phyloP scores from a whole-genome alignment of 2,888 invertebrate genomes.

The Octodonta nipae region DNA sequence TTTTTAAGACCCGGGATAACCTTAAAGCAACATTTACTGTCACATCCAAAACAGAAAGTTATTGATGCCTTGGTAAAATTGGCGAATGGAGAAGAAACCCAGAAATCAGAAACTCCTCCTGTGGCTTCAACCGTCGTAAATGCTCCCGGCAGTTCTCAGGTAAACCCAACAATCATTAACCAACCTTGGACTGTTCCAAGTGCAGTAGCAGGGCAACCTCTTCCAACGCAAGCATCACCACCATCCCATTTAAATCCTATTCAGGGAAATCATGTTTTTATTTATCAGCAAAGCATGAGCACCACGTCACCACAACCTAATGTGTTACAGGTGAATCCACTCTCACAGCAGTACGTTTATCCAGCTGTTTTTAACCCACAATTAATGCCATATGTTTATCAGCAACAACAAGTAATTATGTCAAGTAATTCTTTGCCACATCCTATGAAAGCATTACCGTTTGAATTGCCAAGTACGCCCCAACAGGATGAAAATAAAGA shows the following conservation, averaged over 20 bases:
- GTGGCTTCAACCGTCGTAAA: neutral
- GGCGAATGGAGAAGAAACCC: conserved; percentile 17
- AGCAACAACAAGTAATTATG: conserved; percentile 42
- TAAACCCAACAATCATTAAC: conserved; percentile 22
- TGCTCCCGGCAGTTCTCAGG: conserved; percentile 8
- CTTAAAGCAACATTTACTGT: conserved; percentile 66
- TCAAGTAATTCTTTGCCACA: conserved; percentile 34
- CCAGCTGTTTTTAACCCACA: conserved; percentile 37
- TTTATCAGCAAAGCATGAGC: conserved; percentile 45
- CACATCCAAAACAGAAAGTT: conserved; percentile 79
- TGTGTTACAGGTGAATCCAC: conserved; percentile 35
- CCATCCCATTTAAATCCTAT: conserved; percentile 26
- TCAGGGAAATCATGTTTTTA: conserved; percentile 37
- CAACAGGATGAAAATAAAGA: conserved; percentile 8
- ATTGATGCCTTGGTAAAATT: conserved; percentile 55
- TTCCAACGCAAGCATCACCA: conserved; percentile 16
- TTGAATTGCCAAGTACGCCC: conserved; percentile 20
- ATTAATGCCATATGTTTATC: conserved; percentile 44
- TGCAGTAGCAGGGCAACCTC: conserved; percentile 13
- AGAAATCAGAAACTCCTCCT: conserved; percentile 9
- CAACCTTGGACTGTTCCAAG: conserved; percentile 26
- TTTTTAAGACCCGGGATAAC: conserved; percentile 72
- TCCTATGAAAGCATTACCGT: conserved; percentile 25
- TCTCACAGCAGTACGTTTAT: conserved; percentile 42
- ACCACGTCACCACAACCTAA: conserved; percentile 29